These are phyloP conservation scores for Osmoderma eremita DNA, from an alignment of 2,888 invertebrate species.

Conservation along the genomic window DNA sequence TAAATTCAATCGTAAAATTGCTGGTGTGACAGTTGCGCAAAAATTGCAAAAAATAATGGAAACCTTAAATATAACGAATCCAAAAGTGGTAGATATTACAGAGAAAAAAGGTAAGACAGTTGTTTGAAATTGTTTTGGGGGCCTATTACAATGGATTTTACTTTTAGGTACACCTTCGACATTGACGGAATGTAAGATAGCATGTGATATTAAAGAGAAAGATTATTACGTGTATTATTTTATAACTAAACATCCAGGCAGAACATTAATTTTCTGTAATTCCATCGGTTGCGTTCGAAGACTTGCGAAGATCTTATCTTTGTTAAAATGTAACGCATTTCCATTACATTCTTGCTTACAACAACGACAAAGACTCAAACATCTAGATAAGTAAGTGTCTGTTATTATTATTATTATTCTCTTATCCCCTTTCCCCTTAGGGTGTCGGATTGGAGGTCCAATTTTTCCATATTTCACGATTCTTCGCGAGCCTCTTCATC, in stretches of 20 bases:
- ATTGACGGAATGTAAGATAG: conserved; percentile 85
- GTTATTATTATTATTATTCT: conserved; percentile 12
- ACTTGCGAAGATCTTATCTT: conserved; percentile 73
- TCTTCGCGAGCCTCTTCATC: too few species aligned
- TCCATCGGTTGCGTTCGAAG: conserved; percentile 93
- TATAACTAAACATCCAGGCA: conserved; percentile 82
- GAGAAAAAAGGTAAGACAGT: conserved; percentile 71
- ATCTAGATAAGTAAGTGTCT: conserved; percentile 78
- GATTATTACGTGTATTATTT: conserved; percentile 95
- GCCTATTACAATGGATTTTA: conserved; percentile 1
- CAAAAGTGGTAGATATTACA: conserved; percentile 94
- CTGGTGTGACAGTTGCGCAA: conserved; percentile 76
- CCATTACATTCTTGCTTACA: conserved; percentile 91
- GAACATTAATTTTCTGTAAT: conserved; percentile 94
- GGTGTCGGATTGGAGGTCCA: too few species aligned
- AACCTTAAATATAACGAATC: conserved; percentile 86
- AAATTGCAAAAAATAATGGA: conserved; percentile 81
- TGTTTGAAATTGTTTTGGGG: neutral
- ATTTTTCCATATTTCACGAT: too few species aligned
- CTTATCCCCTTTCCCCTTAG: too few species aligned
- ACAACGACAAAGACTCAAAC: conserved; percentile 92
- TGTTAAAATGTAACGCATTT: conserved; percentile 78
- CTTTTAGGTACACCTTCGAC: conserved; percentile 79
- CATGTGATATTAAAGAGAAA: conserved; percentile 82
- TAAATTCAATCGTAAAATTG: conserved; percentile 67